Percentiles rank a stretch among this genome's conserved stretches.
These are phyloP conservation scores for Caenorhabditis drosophilae DNA, from an alignment of 2,888 invertebrate species.

Conservation along the genomic window DNA sequence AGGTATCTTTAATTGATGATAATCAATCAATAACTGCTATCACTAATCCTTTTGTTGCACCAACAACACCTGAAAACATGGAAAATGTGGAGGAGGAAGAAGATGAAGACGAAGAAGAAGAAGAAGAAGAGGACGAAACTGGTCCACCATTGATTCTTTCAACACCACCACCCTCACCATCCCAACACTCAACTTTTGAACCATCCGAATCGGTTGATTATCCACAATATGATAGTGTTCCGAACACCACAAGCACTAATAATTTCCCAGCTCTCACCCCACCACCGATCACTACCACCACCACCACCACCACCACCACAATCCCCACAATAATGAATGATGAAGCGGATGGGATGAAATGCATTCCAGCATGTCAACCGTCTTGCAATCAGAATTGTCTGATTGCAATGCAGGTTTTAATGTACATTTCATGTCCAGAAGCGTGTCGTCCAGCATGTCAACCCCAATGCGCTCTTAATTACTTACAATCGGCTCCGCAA, in stretches of 20 bases:
- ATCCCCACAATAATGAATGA: not conserved
- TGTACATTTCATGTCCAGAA: slow-evolving; percentile 27
- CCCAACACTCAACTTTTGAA: slow-evolving; percentile 5
- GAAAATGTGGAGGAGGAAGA: slow-evolving; percentile 7
- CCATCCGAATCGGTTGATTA: slow-evolving; percentile 22
- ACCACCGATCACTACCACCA: slow-evolving; percentile 2
- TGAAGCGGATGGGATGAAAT: slow-evolving; percentile 1
- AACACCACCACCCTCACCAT: not conserved
- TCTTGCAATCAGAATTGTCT: slow-evolving; percentile 22
- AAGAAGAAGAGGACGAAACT: not conserved
- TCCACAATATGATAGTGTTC: slow-evolving; percentile 31
- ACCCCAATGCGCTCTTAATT: slow-evolving; percentile 26
- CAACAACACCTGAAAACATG: not conserved
- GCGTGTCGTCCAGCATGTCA: slow-evolving; percentile 30
- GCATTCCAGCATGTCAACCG: slow-evolving; percentile 27
- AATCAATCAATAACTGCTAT: slow-evolving; percentile 2
- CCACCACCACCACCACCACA: slow-evolving; percentile 5
- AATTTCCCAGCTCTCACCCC: slow-evolving; percentile 3
- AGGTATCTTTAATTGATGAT: slow-evolving; percentile 16
- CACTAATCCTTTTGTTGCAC: slow-evolving; percentile 4
- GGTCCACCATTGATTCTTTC: not conserved
- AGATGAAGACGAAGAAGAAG: slow-evolving; percentile 1
- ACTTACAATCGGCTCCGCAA: slow-evolving; percentile 6
- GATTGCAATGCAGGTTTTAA: slow-evolving; percentile 23
- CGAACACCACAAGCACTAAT: slow-evolving; percentile 14